Conservation (phyloP, 1,140 invertebrate genomes). For the Adelges cooleyi region DNA sequence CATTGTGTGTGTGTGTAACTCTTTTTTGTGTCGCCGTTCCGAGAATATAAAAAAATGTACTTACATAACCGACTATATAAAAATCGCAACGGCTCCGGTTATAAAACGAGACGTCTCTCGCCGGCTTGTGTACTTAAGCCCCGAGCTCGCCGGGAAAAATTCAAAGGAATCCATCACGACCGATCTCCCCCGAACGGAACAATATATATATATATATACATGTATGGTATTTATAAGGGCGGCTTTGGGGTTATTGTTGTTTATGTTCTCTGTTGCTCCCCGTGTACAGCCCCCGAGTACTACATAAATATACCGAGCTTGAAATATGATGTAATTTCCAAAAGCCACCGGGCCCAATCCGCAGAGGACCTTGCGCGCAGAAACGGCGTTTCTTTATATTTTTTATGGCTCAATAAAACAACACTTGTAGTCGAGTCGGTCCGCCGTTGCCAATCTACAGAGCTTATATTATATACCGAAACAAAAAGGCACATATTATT, state of each 20-base stretch:
- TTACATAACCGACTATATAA: no score
- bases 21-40: no score
- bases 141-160: neutral
- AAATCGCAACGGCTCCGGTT: neutral
- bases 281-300: neutral
- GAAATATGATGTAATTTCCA: slow-evolving; percentile 16
- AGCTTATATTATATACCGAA: no score
- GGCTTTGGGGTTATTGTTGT: slow-evolving; percentile 3
- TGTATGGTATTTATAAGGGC: neutral
- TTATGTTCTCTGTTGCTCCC: neutral
- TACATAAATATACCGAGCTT: slow-evolving; percentile 8
- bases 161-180: neutral
- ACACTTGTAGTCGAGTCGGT: neutral
- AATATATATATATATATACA: no score
- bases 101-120: neutral
- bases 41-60: no score
- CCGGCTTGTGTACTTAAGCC: neutral
- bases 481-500: no score
- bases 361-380: neutral
- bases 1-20: neutral
- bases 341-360: slow-evolving; percentile 1
- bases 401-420: neutral
- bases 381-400: neutral
- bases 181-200: neutral
- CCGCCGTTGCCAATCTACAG: neutral